Base-by-base conservation (phyloP, 1,140 invertebrate genomes). In the Mizuhopecten yessoensis region DNA sequence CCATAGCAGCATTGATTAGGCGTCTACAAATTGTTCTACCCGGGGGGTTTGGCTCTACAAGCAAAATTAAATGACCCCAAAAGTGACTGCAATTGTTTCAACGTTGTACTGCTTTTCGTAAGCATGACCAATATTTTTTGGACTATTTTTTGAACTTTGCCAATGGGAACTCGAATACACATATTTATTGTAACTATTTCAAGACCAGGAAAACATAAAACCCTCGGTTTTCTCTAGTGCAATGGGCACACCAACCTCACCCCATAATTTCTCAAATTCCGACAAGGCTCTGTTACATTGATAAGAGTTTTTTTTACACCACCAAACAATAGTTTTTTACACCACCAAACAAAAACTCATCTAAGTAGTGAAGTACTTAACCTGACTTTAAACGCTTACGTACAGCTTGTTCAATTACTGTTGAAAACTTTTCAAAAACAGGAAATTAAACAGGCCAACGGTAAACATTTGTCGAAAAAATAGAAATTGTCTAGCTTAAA, bases 401-500 rank as follows among this genome's bases (percentile, higher is more conserved):
- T 33, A 88, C 75, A 20, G 20, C 20, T 42, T 15, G 88, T 42
- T 91, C 90, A 34, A 91, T 42, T 39, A 75, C 49, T 11, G 23
- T 90, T 42, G 91, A 36, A 90, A 92, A 89, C 90, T 2, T 75
- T 88, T 33, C 7, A 49, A 86, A 89, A 92, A n/a, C n/a, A n/a
- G n/a, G 87, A 89, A 11, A 92, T 75, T 33, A 87, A 92, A 23
- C 86, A 87, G 0, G 89, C 91, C 33, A 92, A 36, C n/a, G 89
- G 87, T 0, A 92, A 45, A 34, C 75, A 34, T 39, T 92, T 92
- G 45, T 91, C 92, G 23, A 90, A 34, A 90, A 34, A 92, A 49
- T 90, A 90, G 34, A 49, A 39, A 7, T 87, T 86, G 33, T 92
- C 87, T 7, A 92, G 34, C 9, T 5, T 33, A 89, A 92, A 91